These are phyloP conservation scores for Glaucomys volans DNA, from an alignment of 2,113 vertebrate species.

Conservation along the genomic window DNA sequence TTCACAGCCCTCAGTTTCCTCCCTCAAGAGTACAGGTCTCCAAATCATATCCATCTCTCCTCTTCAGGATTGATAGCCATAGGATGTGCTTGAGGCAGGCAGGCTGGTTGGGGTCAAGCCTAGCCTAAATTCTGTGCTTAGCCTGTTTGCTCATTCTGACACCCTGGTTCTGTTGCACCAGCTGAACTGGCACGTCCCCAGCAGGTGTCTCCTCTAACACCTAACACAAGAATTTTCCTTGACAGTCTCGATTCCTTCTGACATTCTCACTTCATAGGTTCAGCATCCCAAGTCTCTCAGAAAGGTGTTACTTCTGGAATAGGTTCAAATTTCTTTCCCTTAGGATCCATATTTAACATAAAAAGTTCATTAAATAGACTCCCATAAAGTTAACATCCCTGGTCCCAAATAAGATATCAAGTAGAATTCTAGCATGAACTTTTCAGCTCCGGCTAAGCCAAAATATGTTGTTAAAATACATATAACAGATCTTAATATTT, in stretches of 20 bases:
- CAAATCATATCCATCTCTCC: not conserved
- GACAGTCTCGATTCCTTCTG: not conserved
- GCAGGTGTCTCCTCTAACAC: not conserved
- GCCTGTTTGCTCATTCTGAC: not conserved
- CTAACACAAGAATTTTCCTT: not conserved
- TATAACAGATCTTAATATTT: not conserved
- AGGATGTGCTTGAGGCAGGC: not conserved
- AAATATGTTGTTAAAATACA: not conserved
- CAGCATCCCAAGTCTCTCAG: not conserved
- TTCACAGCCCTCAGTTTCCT: not conserved
- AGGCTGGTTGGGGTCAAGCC: not conserved
- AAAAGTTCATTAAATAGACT: not conserved
- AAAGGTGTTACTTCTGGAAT: not conserved
- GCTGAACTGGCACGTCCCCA: not conserved
- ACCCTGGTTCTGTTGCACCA: not conserved
- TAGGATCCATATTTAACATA: not conserved
- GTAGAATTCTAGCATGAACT: not conserved
- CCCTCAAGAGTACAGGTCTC: not conserved
- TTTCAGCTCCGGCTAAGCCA: not conserved
- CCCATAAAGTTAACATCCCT: not conserved
- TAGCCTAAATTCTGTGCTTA: not conserved
- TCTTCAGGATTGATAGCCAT: not conserved
- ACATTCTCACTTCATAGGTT: not conserved
- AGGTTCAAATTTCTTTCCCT: not conserved
- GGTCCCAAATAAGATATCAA: not conserved